Evolutionary conservation across 2,888 invertebrate species (phyloP), one percentile per base, ranked within the genome.

Genomic region (Tinea trinotella): DNA sequence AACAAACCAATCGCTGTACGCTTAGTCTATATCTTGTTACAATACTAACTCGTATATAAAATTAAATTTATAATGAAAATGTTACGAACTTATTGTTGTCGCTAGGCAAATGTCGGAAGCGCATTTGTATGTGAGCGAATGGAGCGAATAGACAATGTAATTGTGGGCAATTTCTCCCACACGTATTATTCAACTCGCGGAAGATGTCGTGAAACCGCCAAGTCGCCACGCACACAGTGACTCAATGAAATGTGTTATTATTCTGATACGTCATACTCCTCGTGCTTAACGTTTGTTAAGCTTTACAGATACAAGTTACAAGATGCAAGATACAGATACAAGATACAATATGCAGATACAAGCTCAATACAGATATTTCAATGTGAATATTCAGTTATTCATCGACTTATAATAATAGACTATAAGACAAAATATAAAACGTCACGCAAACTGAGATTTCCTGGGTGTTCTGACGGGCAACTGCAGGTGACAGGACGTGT

Each of bases 51-150:
- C n/a, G n/a, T n/a, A n/a, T n/a, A n/a, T n/a, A n/a, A n/a, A n/a
- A n/a, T n/a, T n/a, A n/a, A n/a, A n/a, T n/a, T n/a, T n/a, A n/a
- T n/a, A n/a, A n/a, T n/a, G n/a, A n/a, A n/a, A n/a, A n/a, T n/a
- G n/a, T n/a, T n/a, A n/a, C n/a, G n/a, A n/a, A n/a, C 65, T 68
- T 70, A 71, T 75, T 76, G 74, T 74, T 75, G 59, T 61, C 59
- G 59, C 60, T 62, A 58, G 61, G 50, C 55, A 56, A 57, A 58
- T 57, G 54, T 57, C 19, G 46, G 46, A 46, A 19, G 19, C 6
- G 19, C 10, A 17, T 46, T 46, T 46, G 7, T 46, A 46, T 17
- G 6, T 18, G 19, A 15, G 18, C n/a, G 15, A 46, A 18, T 6
- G 19, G 17, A 4, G 6, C 40, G 40, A 40, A 13, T 40, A 3